Conservation (phyloP, 1,140 invertebrate genomes). For the Apis dorsata region DNA sequence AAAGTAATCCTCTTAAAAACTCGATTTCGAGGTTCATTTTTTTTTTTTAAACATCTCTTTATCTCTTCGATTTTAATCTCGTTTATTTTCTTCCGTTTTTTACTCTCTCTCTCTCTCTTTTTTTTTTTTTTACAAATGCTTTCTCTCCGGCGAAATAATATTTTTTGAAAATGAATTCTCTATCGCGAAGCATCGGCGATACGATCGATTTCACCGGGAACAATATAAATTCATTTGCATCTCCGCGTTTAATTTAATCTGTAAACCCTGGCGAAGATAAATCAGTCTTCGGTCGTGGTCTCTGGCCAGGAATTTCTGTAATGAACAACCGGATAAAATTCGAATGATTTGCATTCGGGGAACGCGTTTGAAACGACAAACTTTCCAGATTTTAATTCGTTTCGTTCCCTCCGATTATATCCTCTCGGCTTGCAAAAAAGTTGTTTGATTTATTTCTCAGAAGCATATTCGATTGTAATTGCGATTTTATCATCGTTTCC, state of each 20-base stretch:
- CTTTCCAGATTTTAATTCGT: neutral
- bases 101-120: too few species aligned
- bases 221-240: conserved; percentile 14
- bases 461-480: neutral
- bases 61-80: too few species aligned
- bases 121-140: too few species aligned
- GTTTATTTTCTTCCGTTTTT: too few species aligned
- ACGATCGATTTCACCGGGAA: neutral
- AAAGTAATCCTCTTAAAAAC: too few species aligned
- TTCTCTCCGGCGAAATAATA: too few species aligned
- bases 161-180: neutral
- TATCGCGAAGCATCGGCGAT: neutral
- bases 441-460: neutral
- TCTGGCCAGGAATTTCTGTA: conserved; percentile 15
- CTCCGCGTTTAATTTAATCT: conserved; percentile 11
- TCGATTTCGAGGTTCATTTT: too few species aligned
- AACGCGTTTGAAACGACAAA: neutral
- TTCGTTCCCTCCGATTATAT: neutral
- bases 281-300: neutral
- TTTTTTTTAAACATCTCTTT: too few species aligned
- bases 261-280: neutral
- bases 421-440: too few species aligned
- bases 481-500: neutral
- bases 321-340: conserved; percentile 13
- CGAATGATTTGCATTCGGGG: conserved; percentile 2